Conservation (phyloP, 2,113 vertebrate genomes). For the Bubo blakistoni region DNA sequence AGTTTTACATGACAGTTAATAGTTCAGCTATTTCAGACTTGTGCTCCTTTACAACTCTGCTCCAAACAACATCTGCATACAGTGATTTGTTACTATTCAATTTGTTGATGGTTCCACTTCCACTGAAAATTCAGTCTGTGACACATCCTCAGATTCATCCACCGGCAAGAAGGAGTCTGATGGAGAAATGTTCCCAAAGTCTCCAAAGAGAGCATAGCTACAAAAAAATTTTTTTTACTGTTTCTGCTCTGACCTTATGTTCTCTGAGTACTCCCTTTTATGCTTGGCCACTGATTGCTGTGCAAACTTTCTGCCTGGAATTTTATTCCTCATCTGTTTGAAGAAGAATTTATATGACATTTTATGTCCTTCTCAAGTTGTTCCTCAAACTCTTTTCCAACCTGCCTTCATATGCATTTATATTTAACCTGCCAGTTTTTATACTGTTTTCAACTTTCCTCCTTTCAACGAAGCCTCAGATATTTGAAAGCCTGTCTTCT, state of each 20-base stretch:
- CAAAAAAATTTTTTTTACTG: not conserved
- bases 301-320: not conserved
- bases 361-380: not conserved
- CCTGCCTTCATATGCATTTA: not conserved
- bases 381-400: not conserved
- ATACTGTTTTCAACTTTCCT: slow-evolving; percentile 7
- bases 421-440: not conserved
- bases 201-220: not conserved
- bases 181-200: not conserved
- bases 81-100: not conserved
- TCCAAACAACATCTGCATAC: not conserved
- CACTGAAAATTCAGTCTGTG: not conserved
- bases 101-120: not conserved
- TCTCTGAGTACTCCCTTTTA: not conserved
- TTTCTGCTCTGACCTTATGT: not conserved
- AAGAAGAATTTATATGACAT: not conserved
- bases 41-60: not conserved
- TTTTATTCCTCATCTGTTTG: not conserved
- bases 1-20: accelerated
- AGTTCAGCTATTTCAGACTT: not conserved
- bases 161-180: not conserved
- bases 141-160: not conserved
- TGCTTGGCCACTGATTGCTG: not conserved
- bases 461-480: not conserved
- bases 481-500: not conserved